phyloP scores from a whole-genome alignment of 2,888 invertebrate species.

The Orthonychiurus folsomi region DNA sequence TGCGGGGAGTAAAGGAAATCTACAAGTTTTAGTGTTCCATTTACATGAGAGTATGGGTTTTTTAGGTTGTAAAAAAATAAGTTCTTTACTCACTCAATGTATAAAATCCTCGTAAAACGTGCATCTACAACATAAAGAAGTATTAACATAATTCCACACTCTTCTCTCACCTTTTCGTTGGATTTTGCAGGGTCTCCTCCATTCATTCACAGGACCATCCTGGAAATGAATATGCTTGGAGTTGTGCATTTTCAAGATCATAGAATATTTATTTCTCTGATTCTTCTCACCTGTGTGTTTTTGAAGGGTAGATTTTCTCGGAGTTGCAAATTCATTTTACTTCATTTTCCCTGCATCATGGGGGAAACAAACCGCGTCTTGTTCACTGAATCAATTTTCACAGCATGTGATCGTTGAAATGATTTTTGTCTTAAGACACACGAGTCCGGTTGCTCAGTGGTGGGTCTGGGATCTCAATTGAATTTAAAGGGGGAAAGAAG shows the following conservation, averaged over 20 bases:
- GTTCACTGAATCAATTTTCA: neutral
- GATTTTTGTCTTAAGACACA: neutral
- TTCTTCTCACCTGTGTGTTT: no score
- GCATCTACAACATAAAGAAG: neutral
- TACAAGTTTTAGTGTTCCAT: neutral
- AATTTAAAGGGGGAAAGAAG: no score
- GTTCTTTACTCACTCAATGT: neutral
- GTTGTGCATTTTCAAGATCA: no score
- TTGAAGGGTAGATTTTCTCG: no score
- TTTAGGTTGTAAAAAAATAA: neutral
- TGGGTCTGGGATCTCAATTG: neutral
- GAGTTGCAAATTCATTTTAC: no score
- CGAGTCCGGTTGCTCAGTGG: neutral
- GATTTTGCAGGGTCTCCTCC: neutral
- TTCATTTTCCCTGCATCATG: no score
- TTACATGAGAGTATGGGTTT: neutral
- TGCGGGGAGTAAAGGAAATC: no score
- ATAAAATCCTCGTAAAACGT: neutral
- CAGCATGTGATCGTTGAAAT: neutral
- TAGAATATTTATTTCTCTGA: no score
- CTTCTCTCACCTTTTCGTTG: neutral
- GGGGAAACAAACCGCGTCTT: no score
- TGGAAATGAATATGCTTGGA: no score
- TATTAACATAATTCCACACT: neutral
- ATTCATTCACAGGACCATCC: neutral